Percentiles rank a stretch among this genome's conserved stretches.
These are phyloP conservation scores for Hirtodrosophila histrioides DNA, from an alignment of 2,888 invertebrate genomes.

Conservation along the genomic window DNA sequence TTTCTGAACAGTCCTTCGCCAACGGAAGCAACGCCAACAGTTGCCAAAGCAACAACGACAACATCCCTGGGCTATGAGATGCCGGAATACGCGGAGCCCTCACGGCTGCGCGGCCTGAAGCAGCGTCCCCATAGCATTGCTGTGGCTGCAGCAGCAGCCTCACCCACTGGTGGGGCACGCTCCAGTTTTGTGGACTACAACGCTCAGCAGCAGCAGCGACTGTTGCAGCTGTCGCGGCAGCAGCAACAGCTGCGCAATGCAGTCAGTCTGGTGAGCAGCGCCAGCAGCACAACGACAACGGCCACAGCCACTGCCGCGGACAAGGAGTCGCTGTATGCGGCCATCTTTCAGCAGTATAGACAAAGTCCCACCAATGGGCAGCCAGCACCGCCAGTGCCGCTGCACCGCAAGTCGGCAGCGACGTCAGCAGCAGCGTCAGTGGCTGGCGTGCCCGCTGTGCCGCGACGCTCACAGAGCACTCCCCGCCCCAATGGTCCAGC, in stretches of 20 bases:
- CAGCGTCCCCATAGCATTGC: constrained; percentile 88
- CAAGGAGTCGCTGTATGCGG: constrained; percentile 82
- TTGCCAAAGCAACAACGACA: constrained; percentile 20
- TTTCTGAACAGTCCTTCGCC: constrained; percentile 81
- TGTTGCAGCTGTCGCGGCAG: constrained; percentile 79
- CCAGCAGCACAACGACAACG: constrained; percentile 41
- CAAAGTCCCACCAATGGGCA: constrained; percentile 77
- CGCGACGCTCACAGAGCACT: constrained; percentile 83
- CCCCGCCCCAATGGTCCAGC: constrained; percentile 72
- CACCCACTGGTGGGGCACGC: constrained; percentile 41
- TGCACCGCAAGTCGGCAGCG: constrained; percentile 65
- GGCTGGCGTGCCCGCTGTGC: constrained; percentile 69
- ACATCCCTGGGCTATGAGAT: constrained; percentile 65
- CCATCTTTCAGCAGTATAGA: constrained; percentile 82
- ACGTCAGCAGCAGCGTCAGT: constrained; percentile 14
- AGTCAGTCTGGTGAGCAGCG: constrained; percentile 60
- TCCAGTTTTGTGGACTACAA: constrained; percentile 80
- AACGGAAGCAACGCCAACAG: constrained; percentile 59
- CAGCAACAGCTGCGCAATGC: constrained; percentile 80
- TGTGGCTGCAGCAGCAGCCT: constrained; percentile 69
- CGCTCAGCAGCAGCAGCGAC: constrained; percentile 79
- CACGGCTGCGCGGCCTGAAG: constrained; percentile 82
- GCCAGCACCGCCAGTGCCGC: constrained; percentile 70
- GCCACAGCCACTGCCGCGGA: constrained; percentile 58
- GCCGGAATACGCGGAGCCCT: constrained; percentile 82